Base-by-base conservation (phyloP, 2,888 invertebrate genomes). In the Sinhomidia bicolor region DNA sequence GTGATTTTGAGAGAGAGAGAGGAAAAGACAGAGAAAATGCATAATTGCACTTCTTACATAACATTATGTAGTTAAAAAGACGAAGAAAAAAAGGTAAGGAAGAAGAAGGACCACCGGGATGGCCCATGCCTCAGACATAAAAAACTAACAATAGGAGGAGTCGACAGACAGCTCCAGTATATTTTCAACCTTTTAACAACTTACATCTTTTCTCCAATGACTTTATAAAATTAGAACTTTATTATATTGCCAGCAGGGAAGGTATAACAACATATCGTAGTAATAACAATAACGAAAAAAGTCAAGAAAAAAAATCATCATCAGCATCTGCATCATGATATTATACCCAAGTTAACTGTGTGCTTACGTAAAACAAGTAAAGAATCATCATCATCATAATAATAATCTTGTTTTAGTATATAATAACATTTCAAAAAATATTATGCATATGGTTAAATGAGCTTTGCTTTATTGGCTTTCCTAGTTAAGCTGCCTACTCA, bases 191-290 rank as follows among this genome's bases (percentile, higher is more conserved):
- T 90, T 91, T 91, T 90, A 90, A 90, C 89, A 90, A 90, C 90
- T 90, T 85, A 85, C 85, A 85, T 88, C 83, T 88, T 86, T 89
- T 88, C 89, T 81, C 90, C 90, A 92, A 92, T 91, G 91, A 92
- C 92, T 92, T 92, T 91, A 92, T 92, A 92, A 91, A 92, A 91
- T 92, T 92, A 91, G 92, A 92, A 91, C 91, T 90, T 91, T 91
- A 91, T 91, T 90, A 90, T 83, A 85, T 79, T 90, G 85, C 89
- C 87, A 89, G 89, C 89, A 89, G 89, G 89, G 89, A 85, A 89
- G 89, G 81, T 47, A 89, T 85, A 79, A 81, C 88, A 89, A 89
- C 89, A 85, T 89, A 89, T 89, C 89, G 79, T 88, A 76, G 54
- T 51, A 89, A 89, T 81, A 89, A 89, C 81, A 85, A 89, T 83